Evolutionary conservation across 2,113 vertebrate species (phyloP).

Genomic region (Anguilla rostrata): DNA sequence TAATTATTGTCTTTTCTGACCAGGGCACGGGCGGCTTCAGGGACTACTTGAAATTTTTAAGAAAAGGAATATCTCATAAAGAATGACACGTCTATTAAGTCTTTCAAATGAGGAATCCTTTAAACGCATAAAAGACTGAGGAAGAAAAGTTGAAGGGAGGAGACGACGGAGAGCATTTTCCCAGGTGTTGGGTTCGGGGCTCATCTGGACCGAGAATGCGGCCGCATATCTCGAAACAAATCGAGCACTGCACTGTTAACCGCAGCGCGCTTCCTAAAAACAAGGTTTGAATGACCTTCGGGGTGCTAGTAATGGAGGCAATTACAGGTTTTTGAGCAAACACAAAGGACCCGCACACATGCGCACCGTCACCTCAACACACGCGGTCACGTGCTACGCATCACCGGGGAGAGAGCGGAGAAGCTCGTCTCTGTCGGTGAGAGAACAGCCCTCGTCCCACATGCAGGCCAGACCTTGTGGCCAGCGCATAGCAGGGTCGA

Average conservation of each 20-base stretch:
- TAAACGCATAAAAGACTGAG: conserved; percentile 31
- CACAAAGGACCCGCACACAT: no score
- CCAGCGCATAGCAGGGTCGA: no score
- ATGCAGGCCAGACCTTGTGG: no score
- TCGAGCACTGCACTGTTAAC: background rate
- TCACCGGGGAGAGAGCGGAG: background rate
- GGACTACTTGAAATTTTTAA: conserved; percentile 71
- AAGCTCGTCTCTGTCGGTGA: background rate
- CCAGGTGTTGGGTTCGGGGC: conserved; percentile 40
- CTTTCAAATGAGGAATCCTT: conserved; percentile 46
- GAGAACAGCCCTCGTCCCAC: no score
- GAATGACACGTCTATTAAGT: conserved; percentile 43
- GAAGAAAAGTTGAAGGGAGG: conserved; percentile 21
- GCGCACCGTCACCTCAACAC: no score
- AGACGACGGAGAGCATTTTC: conserved; percentile 46
- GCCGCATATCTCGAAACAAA: background rate
- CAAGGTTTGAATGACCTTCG: background rate
- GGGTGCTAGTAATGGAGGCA: background rate
- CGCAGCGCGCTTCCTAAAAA: background rate
- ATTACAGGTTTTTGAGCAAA: no score
- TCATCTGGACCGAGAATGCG: background rate
- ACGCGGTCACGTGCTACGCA: no score
- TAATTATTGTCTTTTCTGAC: conserved; percentile 90
- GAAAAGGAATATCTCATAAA: conserved; percentile 45
- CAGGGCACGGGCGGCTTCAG: conserved; percentile 82